Evolutionary conservation across 2,888 invertebrate genomes (phyloP), one percentile per base, ranked within the genome.

Genomic region (Polietes domitor): DNA sequence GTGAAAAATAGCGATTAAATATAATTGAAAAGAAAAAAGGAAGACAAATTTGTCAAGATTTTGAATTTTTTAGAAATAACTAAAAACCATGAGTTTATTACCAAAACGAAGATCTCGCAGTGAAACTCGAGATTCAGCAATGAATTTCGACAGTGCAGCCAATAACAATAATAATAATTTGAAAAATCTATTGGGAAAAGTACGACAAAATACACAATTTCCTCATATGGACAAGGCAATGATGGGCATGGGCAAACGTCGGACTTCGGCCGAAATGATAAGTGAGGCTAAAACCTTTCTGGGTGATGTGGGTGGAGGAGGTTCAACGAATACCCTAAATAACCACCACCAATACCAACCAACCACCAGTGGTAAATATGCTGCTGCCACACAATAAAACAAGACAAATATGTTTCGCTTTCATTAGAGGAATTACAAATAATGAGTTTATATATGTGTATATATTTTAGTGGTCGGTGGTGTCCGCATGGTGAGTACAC

Each of bases 251-350:
- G 89, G 87, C 21, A 86, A 89, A 43, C 89, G 95, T 75, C 96
- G 96, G 92, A 96, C 96, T 1, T 96, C 96, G 50, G 95, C 96
- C 0, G 96, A 96, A 91, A 96, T 96, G 88, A 96, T 96, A 88
- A 96, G 95, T 89, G 96, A 96, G 92, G 96, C 96, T 0, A 93
- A 96, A 87, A 94, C 95, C 9, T 94, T 95, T 70, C 92, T 94
- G 80, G 90, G 90, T 41, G 91, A 89, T 50, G 82, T 79, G 26
- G 73, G 47, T 32, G 76, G 65, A 21, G 76, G 65, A 21, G 61
- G 61, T 19, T 63, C 74, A 32, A 50, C 65, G 21, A 80, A 68
- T 37, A 70, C 19, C 12, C 26, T 37, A 47, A 77, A 65, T 65
- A 10, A 9, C 9, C 75, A 79, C 10, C 80, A 82, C 19, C 37